Conservation (phyloP, 2,888 invertebrate genomes). For the Lypha dubia region DNA sequence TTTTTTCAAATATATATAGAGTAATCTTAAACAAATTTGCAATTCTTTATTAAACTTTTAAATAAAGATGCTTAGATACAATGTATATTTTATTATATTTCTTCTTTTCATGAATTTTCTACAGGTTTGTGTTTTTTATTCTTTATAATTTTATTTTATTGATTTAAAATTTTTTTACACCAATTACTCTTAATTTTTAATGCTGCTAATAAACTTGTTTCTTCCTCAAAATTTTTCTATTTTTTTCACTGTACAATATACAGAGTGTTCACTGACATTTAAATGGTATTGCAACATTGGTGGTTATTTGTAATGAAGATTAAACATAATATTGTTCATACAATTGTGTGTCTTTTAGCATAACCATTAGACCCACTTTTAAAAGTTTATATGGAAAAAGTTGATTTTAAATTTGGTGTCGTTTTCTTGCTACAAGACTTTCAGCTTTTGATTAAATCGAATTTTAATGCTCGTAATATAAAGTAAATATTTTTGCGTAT, state of each 20-base stretch:
- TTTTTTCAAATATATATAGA: too few relatives aligned
- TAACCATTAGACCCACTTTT: neutral
- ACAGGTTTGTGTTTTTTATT: conserved; percentile 28
- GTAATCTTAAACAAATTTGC: too few relatives aligned
- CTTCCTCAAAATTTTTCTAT: conserved; percentile 24
- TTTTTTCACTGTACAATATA: neutral
- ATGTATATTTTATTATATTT: too few relatives aligned
- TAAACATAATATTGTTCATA: neutral
- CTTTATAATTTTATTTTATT: neutral
- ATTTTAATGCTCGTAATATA: too few relatives aligned
- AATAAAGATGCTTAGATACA: too few relatives aligned
- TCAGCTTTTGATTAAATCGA: too few relatives aligned
- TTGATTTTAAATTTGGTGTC: too few relatives aligned
- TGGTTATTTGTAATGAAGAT: conserved; percentile 7
- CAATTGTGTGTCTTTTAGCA: conserved; percentile 23
- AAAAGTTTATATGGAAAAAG: too few relatives aligned
- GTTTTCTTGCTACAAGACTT: too few relatives aligned
- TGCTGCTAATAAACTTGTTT: conserved; percentile 72
- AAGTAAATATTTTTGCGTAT: too few relatives aligned
- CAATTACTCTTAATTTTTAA: conserved; percentile 74
- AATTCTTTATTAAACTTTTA: too few relatives aligned
- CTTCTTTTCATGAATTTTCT: too few relatives aligned
- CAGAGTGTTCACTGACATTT: conserved; percentile 8
- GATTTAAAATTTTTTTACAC: conserved; percentile 66
- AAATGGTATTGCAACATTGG: conserved; percentile 11